These are phyloP conservation scores for Calephelis perditalis DNA, from an alignment of 2,888 invertebrate genomes.

Conservation along the genomic window DNA sequence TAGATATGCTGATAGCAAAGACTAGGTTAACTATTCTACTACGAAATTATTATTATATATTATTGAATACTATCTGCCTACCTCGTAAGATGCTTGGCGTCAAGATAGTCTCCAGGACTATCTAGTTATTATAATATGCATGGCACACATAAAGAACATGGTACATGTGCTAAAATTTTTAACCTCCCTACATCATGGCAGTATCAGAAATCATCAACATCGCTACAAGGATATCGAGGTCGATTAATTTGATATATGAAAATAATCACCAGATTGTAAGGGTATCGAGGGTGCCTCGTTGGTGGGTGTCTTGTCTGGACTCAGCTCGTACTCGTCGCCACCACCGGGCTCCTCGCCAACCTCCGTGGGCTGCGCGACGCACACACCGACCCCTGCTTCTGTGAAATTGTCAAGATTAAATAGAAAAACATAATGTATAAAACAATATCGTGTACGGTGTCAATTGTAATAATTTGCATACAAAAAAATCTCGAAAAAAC, in stretches of 20 bases:
- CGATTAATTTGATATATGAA: not conserved
- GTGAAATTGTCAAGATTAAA: conserved; percentile 31
- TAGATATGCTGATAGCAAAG: too few species aligned
- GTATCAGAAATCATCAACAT: too few species aligned
- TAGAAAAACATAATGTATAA: not conserved
- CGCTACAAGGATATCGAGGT: not conserved
- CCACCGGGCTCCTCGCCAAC: conserved; percentile 57
- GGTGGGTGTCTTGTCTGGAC: conserved; percentile 74
- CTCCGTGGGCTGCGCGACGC: conserved; percentile 61
- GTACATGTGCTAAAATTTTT: too few species aligned
- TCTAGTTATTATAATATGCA: too few species aligned
- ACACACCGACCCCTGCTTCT: conserved; percentile 71
- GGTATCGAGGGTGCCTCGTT: conserved; percentile 71
- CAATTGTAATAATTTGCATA: conserved; percentile 7
- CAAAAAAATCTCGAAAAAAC: not conserved
- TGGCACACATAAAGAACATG: too few species aligned
- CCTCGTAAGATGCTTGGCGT: too few species aligned
- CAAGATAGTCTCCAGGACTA: too few species aligned
- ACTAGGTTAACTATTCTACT: too few species aligned
- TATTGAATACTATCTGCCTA: too few species aligned
- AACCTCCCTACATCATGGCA: too few species aligned
- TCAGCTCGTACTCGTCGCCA: conserved; percentile 69
- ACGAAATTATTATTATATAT: too few species aligned
- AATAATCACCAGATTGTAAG: conserved; percentile 65
- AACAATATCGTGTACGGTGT: conserved; percentile 1